Percentiles rank a stretch among this genome's conserved stretches.
These are phyloP conservation scores for Limanda limanda DNA, from an alignment of 2,113 vertebrate genomes.

Conservation along the genomic window DNA sequence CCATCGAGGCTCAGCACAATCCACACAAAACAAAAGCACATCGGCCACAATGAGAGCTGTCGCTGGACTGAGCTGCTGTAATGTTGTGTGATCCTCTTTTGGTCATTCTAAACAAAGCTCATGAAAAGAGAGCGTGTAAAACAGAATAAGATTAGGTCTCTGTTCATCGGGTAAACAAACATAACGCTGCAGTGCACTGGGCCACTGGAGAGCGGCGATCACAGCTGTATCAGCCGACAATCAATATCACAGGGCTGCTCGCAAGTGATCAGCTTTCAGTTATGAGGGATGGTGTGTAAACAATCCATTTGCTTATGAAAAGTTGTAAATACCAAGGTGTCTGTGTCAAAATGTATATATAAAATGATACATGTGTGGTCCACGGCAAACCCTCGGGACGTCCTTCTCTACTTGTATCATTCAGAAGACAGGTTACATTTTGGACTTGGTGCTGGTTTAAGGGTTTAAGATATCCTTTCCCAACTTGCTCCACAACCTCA, in stretches of 20 bases:
- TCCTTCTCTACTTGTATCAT: background rate
- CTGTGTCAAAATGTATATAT: background rate
- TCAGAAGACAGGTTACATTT: background rate
- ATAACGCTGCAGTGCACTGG: conserved; percentile 24
- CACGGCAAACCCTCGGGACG: background rate
- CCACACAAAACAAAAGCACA: conserved; percentile 31
- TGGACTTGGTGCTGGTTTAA: background rate
- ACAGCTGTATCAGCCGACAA: conserved; percentile 18
- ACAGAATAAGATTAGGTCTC: conserved; percentile 19
- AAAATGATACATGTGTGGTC: too few relatives aligned
- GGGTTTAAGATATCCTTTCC: background rate
- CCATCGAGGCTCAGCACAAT: conserved; percentile 37
- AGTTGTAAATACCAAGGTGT: background rate
- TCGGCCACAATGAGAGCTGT: conserved; percentile 12
- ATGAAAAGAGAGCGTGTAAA: conserved; percentile 18
- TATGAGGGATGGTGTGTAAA: conserved; percentile 23
- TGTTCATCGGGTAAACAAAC: conserved; percentile 27
- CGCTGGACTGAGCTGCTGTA: conserved; percentile 22
- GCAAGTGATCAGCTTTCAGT: conserved; percentile 19
- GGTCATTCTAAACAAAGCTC: conserved; percentile 36
- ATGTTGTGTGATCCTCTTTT: conserved; percentile 41
- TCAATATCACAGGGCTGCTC: conserved; percentile 26
- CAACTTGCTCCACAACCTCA: too few relatives aligned
- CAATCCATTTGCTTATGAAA: background rate
- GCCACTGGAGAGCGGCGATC: background rate